Evolutionary conservation across 2,113 vertebrate species (phyloP), one percentile per base, ranked within the genome.

Genomic region (Onychostruthus taczanowskii): DNA sequence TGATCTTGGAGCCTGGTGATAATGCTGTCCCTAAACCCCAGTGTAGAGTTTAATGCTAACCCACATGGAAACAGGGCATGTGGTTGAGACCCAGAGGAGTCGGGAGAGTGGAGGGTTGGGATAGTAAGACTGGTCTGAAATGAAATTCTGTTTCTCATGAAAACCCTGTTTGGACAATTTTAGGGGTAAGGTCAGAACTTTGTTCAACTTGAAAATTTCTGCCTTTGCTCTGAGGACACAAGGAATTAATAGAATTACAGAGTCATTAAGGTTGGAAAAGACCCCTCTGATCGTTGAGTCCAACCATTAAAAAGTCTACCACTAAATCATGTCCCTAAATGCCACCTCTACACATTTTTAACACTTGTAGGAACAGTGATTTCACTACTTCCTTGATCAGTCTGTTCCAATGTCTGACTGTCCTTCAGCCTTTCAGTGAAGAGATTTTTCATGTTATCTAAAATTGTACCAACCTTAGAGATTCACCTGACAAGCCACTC

Each of bases 21-120:
- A n/a, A 1, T 0, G 0, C 9, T 1, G 0, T 44, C 46, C 64
- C 33, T 37, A 63, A 47, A 49, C 12, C 6, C 10, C 3, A 2
- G 2, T 1, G 6, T 24, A 14, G 41, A 8, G 28, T 47, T 73
- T 50, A 50, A 10, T 1, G 5, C 19, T 76, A 49, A 56, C 24
- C 23, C 24, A 49, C 0, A 1, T 46, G 53, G n/a, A 62, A 58
- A 41, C 0, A 6, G 67, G 55, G 50, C n/a, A 28, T 12, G 21
- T 1, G 10, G 20, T 61, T 75, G 74, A 58, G 47, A 55, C 19
- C 10, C 5, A 8, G 46, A 76, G 50, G 12, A 58, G 16, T 0
- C 75, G 64, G 33, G 47, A 70, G 33, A 50, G 22, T 39, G 64
- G 30, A 90, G 35, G 15, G 12, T 31, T 83, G 46, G 35, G 63